These are phyloP conservation scores for Eilema sororculum DNA, from an alignment of 2,888 invertebrate genomes.

Conservation along the genomic window DNA sequence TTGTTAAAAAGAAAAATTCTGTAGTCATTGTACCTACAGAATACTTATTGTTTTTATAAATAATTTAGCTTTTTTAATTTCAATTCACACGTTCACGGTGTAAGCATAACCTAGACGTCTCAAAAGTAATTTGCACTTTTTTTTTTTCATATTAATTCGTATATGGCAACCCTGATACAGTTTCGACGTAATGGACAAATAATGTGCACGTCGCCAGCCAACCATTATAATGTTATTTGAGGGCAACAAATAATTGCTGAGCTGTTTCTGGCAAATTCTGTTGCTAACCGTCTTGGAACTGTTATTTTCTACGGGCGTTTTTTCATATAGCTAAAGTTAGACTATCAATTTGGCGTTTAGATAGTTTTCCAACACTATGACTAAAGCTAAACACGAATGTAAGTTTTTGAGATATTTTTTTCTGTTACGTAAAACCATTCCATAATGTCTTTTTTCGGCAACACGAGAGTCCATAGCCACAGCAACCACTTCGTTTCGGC, in stretches of 20 bases:
- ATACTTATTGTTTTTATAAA: background rate
- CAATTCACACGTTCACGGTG: conserved; percentile 21
- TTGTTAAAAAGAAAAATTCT: background rate
- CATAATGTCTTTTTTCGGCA: too few relatives aligned
- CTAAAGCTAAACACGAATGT: too few relatives aligned
- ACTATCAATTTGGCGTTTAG: background rate
- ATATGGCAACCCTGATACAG: conserved; percentile 50
- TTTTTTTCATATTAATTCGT: conserved; percentile 31
- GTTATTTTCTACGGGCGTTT: background rate
- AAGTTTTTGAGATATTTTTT: too few relatives aligned
- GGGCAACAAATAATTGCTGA: conserved; percentile 72
- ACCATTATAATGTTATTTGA: conserved; percentile 82
- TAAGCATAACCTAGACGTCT: conserved; percentile 10
- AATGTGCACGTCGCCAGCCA: conserved; percentile 71
- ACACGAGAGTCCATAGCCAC: background rate
- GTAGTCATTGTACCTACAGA: conserved; percentile 3
- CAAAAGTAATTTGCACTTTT: conserved; percentile 19
- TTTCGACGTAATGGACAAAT: conserved; percentile 78
- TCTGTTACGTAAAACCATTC: too few relatives aligned
- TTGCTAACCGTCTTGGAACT: conserved; percentile 33
- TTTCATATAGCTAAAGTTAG: background rate
- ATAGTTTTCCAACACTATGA: background rate
- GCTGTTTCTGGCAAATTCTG: conserved; percentile 56
- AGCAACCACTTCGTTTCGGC: background rate
- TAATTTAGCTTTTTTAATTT: background rate